Percentiles rank a stretch among this genome's conserved stretches.
Conservation (phyloP, 1,140 invertebrate species). For the Cotesia glomerata region DNA sequence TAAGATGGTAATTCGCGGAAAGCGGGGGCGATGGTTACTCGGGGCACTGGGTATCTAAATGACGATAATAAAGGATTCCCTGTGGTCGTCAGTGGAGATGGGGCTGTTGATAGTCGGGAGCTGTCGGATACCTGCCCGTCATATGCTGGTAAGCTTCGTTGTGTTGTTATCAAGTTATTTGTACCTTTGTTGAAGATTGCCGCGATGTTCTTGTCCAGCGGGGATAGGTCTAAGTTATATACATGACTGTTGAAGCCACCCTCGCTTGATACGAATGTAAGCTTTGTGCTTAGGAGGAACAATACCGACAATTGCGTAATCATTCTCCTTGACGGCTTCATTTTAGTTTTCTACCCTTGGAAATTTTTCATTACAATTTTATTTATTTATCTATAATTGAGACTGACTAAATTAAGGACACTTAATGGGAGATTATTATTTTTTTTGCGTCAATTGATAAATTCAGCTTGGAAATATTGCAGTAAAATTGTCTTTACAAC, state of each 20-base stretch:
- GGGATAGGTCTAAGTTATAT: constrained; percentile 56
- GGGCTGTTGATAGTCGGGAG: constrained; percentile 66
- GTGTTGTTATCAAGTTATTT: constrained; percentile 70
- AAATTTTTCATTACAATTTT: constrained; percentile 17
- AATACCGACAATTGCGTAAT: neutral
- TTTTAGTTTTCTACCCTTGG: neutral
- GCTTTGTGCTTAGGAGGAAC: constrained; percentile 13
- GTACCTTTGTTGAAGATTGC: constrained; percentile 74
- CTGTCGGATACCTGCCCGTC: constrained; percentile 66
- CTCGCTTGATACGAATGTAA: constrained; percentile 41
- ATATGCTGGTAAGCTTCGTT: constrained; percentile 69
- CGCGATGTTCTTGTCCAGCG: constrained; percentile 68
- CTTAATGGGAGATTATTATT: neutral
- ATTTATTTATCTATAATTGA: neutral
- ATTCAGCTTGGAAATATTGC: constrained; percentile 5
- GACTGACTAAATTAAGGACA: constrained; percentile 5
- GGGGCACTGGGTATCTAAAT: constrained; percentile 45
- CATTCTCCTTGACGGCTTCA: constrained; percentile 23
- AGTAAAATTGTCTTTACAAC: constrained; percentile 4
- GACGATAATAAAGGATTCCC: constrained; percentile 35
- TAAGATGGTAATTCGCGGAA: constrained; percentile 75
- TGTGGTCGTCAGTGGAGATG: constrained; percentile 68
- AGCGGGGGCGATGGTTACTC: constrained; percentile 51
- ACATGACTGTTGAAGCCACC: constrained; percentile 55
- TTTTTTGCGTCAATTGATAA: neutral